Percentiles rank a stretch among this genome's conserved stretches.
phyloP scores from a whole-genome alignment of 1,140 invertebrate species.

The Caenorhabditis brenneri region DNA sequence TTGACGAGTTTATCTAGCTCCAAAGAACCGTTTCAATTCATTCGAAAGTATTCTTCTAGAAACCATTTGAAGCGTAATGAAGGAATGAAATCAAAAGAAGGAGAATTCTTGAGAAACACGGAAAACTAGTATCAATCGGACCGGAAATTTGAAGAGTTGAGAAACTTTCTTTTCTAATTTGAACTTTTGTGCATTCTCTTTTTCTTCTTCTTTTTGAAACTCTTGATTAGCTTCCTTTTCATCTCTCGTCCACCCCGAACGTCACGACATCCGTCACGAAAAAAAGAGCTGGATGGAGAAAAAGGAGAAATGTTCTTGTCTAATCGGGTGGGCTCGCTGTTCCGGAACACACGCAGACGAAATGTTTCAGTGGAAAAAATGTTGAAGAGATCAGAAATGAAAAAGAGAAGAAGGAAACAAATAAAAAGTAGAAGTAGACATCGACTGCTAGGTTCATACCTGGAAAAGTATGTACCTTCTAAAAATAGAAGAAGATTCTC shows the following conservation, averaged over 20 bases:
- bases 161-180: not conserved
- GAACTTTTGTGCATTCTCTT: not conserved
- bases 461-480: not conserved
- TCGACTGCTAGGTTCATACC: not conserved
- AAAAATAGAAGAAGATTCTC: not conserved
- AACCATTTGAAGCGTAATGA: not conserved
- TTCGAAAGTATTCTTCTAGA: not conserved
- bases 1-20: not conserved
- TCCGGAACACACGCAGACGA: slow-evolving; percentile 20
- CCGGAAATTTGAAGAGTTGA: not conserved
- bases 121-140: not conserved
- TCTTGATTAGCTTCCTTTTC: not conserved
- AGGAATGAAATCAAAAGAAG: not conserved
- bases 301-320: not conserved
- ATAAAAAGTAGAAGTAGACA: not conserved
- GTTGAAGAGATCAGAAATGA: not conserved
- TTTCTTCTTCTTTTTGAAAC: not conserved
- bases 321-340: slow-evolving; percentile 12
- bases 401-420: not conserved
- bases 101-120: not conserved
- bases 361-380: slow-evolving; percentile 14
- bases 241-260: not conserved
- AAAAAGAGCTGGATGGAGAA: not conserved
- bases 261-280: slow-evolving; percentile 31
- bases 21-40: not conserved